These are phyloP conservation scores for Percopsis omiscomaycus DNA, from an alignment of 2,797 vertebrate genomes.

Conservation along the genomic window DNA sequence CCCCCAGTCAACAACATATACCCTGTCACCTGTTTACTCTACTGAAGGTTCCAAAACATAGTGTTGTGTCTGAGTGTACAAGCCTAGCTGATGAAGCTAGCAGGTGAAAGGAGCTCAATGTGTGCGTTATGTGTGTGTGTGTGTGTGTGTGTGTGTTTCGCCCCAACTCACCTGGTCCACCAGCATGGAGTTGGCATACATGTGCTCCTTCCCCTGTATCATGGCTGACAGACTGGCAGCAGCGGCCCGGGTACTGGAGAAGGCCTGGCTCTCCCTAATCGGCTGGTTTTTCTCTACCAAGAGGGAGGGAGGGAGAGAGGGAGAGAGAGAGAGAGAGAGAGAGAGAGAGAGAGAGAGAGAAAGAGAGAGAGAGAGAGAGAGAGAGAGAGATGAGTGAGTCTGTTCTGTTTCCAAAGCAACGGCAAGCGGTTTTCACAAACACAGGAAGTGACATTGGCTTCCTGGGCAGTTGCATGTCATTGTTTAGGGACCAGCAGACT, in stretches of 20 bases:
- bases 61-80: neutral
- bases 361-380: slow-evolving; percentile 38
- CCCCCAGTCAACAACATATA: neutral
- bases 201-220: slow-evolving; percentile 82
- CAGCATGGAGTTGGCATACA: slow-evolving; percentile 72
- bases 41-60: neutral
- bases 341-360: slow-evolving; percentile 18
- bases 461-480: slow-evolving; percentile 67
- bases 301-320: slow-evolving; percentile 35
- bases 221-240: slow-evolving; percentile 77
- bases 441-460: slow-evolving; percentile 74
- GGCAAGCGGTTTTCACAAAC: slow-evolving; percentile 70
- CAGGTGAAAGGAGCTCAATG: too few species aligned
- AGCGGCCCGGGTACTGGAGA: slow-evolving; percentile 73
- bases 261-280: slow-evolving; percentile 75
- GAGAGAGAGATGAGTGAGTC: slow-evolving; percentile 26
- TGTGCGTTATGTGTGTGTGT: too few species aligned
- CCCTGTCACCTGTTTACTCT: neutral
- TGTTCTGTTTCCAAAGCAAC: slow-evolving; percentile 72
- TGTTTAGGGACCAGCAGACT: slow-evolving; percentile 54
- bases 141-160: too few species aligned
- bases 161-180: slow-evolving; percentile 66
- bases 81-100: neutral
- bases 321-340: slow-evolving; percentile 35
- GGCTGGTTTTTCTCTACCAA: slow-evolving; percentile 81